Conservation (phyloP, 2,113 vertebrate genomes). For the Thamnaconus septentrionalis region DNA sequence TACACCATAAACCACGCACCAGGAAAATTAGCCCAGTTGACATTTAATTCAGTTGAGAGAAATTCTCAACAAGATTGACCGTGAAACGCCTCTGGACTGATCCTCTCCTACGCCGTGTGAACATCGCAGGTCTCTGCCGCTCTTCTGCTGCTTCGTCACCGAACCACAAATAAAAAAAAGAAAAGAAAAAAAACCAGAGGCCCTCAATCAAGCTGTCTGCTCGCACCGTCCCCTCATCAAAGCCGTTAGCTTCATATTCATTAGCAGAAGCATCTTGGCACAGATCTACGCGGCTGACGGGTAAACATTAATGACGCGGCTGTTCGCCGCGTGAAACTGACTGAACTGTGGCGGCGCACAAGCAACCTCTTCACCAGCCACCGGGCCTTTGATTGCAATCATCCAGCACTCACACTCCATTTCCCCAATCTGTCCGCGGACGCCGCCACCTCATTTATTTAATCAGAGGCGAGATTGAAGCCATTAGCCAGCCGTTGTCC, state of each 20-base stretch:
- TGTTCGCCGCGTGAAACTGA: conserved; percentile 46
- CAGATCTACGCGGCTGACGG: not conserved
- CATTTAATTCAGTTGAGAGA: conserved; percentile 36
- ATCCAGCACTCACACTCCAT: conserved; percentile 34
- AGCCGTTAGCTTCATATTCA: conserved; percentile 12
- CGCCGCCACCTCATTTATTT: conserved; percentile 37
- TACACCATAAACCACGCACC: conserved; percentile 6
- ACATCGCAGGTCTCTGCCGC: no score
- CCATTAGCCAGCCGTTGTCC: conserved; percentile 14
- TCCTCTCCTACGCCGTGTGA: not conserved
- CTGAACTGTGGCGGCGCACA: conserved; percentile 13
- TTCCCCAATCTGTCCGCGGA: conserved; percentile 47
- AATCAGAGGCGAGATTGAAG: conserved; percentile 35
- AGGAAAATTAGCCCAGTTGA: conserved; percentile 19
- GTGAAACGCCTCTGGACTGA: conserved; percentile 2
- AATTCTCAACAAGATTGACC: not conserved
- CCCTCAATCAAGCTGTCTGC: no score
- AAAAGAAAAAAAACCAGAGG: no score
- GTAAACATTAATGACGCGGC: conserved; percentile 16
- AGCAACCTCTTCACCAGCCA: conserved; percentile 14
- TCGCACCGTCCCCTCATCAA: no score
- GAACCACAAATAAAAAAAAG: no score
- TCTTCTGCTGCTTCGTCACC: no score
- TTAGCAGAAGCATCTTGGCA: conserved; percentile 17
- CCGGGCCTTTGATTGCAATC: conserved; percentile 43